Conservation (phyloP, 2,888 invertebrate genomes). For the Euspilapteryx auroguttella region DNA sequence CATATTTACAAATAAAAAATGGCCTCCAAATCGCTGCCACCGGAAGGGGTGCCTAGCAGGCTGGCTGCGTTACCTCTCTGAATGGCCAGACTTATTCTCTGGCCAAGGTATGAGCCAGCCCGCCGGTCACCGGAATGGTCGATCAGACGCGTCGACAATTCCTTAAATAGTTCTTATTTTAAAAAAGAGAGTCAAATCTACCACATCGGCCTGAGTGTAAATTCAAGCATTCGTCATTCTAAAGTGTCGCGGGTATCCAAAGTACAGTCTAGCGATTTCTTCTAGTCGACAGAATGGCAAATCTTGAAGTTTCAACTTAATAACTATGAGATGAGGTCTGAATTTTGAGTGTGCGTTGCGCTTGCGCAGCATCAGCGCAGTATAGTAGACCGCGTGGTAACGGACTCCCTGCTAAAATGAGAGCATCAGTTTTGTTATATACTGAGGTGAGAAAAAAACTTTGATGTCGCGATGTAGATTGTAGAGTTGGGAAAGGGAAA, state of each 20-base stretch:
- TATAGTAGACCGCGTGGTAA: slow-evolving; percentile 24
- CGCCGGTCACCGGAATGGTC: too few relatives aligned
- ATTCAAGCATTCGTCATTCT: slow-evolving; percentile 31
- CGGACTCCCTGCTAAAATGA: slow-evolving; percentile 17
- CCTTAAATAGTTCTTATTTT: background rate
- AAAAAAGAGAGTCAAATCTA: slow-evolving; percentile 18
- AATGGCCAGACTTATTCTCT: too few relatives aligned
- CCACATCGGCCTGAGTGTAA: slow-evolving; percentile 31
- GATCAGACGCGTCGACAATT: too few relatives aligned
- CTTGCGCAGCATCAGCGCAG: slow-evolving; percentile 23
- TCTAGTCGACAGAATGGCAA: slow-evolving; percentile 53
- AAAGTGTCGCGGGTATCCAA: slow-evolving; percentile 28
- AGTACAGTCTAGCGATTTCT: slow-evolving; percentile 41
- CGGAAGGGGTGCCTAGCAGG: too few relatives aligned
- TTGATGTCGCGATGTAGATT: slow-evolving; percentile 28
- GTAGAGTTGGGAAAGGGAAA: slow-evolving; percentile 4
- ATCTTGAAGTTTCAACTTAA: slow-evolving; percentile 32
- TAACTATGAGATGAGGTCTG: slow-evolving; percentile 18
- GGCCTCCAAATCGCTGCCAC: too few relatives aligned
- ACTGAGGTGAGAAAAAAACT: slow-evolving; percentile 14
- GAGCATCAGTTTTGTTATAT: slow-evolving; percentile 10
- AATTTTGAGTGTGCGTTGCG: slow-evolving; percentile 22
- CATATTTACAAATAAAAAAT: too few relatives aligned
- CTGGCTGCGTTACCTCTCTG: too few relatives aligned
- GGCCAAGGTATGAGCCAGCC: too few relatives aligned